phyloP scores from a whole-genome alignment of 1,140 invertebrate genomes.

The Cheumatopsyche charites region DNA sequence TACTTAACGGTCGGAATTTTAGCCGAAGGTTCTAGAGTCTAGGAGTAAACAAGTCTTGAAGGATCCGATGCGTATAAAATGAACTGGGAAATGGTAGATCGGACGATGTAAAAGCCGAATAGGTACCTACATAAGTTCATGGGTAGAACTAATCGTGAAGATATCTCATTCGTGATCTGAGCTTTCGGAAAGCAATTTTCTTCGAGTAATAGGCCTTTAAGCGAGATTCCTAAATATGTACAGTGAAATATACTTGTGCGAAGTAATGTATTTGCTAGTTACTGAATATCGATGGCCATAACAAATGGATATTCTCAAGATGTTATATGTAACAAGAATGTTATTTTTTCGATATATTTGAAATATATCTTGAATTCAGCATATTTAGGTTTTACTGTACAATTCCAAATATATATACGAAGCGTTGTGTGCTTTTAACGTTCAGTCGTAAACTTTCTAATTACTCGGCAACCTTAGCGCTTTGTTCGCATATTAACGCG shows the following conservation, averaged over 20 bases:
- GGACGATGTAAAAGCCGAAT: neutral
- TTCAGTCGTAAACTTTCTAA: no score
- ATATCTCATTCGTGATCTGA: slow-evolving; percentile 8
- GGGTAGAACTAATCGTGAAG: neutral
- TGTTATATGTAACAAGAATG: neutral
- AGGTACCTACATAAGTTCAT: neutral
- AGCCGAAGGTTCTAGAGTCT: neutral
- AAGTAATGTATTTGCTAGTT: neutral
- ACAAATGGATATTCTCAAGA: neutral
- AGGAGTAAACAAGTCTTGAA: neutral
- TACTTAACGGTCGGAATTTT: neutral
- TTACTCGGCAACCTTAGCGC: no score
- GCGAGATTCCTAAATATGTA: neutral
- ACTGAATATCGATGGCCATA: neutral
- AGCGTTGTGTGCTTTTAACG: no score
- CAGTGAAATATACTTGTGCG: no score
- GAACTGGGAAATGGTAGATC: neutral
- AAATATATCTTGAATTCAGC: neutral
- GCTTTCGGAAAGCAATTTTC: slow-evolving; percentile 5
- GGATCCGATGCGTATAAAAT: neutral
- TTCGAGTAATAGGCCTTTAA: neutral
- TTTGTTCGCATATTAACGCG: no score
- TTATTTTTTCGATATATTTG: neutral
- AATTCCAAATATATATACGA: no score
- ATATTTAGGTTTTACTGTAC: no score